A percentile compares a stretch with the other conserved stretches of the same genome.
These are phyloP conservation scores for Acleris laterana DNA, from an alignment of 2,888 invertebrate species.

Conservation along the genomic window DNA sequence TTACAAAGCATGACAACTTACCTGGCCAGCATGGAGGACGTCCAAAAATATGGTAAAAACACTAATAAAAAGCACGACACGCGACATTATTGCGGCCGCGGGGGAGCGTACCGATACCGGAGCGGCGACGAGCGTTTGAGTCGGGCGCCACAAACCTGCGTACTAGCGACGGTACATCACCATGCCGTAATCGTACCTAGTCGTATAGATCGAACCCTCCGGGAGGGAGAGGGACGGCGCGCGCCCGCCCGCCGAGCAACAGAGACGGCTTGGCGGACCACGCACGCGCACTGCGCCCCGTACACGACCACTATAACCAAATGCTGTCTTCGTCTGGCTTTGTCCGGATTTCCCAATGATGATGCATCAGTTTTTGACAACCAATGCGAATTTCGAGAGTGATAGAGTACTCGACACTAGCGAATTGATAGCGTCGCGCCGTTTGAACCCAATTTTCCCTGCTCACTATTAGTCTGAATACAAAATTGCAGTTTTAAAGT, in stretches of 20 bases:
- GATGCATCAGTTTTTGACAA: slow-evolving; percentile 72
- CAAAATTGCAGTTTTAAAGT: slow-evolving; percentile 22
- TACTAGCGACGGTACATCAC: slow-evolving; percentile 75
- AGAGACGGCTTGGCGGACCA: slow-evolving; percentile 64
- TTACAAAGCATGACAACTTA: slow-evolving; percentile 57
- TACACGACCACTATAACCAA: slow-evolving; percentile 70
- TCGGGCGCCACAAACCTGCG: slow-evolving; percentile 78
- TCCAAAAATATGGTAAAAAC: slow-evolving; percentile 85
- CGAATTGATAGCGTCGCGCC: slow-evolving; percentile 32
- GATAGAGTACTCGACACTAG: slow-evolving; percentile 27
- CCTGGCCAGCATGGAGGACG: slow-evolving; percentile 84
- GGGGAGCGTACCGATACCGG: slow-evolving; percentile 60
- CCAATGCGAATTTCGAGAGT: slow-evolving; percentile 37
- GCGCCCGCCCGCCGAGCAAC: slow-evolving; percentile 46
- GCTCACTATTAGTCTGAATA: slow-evolving; percentile 6
- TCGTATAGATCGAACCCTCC: slow-evolving; percentile 82
- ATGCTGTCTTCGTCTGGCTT: slow-evolving; percentile 77
- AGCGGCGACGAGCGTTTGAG: slow-evolving; percentile 69
- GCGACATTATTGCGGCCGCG: slow-evolving; percentile 85
- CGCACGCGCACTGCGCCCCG: slow-evolving; percentile 76
- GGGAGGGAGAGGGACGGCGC: slow-evolving; percentile 63
- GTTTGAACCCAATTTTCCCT: slow-evolving; percentile 24
- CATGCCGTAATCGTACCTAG: slow-evolving; percentile 75
- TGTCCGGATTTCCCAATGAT: slow-evolving; percentile 80
- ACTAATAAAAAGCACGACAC: slow-evolving; percentile 85